These are phyloP conservation scores for Delia radicum DNA, from an alignment of 1,140 invertebrate genomes.

Conservation along the genomic window DNA sequence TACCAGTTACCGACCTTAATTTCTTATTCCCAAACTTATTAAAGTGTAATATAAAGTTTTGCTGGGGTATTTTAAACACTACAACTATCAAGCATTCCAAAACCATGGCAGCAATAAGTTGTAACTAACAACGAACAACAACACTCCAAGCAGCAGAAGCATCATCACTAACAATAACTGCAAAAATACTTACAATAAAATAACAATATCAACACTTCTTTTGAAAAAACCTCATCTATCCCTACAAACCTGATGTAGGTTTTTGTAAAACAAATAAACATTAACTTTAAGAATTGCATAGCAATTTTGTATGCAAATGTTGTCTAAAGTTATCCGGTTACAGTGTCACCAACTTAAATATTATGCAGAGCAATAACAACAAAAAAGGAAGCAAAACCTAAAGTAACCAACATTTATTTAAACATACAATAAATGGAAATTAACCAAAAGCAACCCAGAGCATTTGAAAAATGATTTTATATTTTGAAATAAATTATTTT, in stretches of 20 bases:
- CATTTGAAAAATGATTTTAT: no score
- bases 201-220: not conserved
- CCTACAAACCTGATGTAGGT: not conserved
- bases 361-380: not conserved
- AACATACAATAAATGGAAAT: not conserved
- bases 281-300: not conserved
- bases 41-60: not conserved
- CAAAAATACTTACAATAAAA: not conserved
- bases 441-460: not conserved
- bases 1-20: no score
- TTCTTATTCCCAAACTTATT: no score
- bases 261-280: not conserved
- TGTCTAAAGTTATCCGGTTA: not conserved
- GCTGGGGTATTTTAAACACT: not conserved
- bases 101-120: not conserved
- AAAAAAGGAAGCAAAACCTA: not conserved
- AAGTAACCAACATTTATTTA: no score
- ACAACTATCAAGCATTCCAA: not conserved
- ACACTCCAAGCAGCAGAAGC: not conserved
- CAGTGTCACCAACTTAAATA: not conserved
- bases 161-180: not conserved
- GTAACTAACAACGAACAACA: not conserved
- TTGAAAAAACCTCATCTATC: not conserved
- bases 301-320: constrained; percentile 12
- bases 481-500: no score